These are phyloP conservation scores for Euborellia annulipes DNA, from an alignment of 1,140 invertebrate species.

Conservation along the genomic window DNA sequence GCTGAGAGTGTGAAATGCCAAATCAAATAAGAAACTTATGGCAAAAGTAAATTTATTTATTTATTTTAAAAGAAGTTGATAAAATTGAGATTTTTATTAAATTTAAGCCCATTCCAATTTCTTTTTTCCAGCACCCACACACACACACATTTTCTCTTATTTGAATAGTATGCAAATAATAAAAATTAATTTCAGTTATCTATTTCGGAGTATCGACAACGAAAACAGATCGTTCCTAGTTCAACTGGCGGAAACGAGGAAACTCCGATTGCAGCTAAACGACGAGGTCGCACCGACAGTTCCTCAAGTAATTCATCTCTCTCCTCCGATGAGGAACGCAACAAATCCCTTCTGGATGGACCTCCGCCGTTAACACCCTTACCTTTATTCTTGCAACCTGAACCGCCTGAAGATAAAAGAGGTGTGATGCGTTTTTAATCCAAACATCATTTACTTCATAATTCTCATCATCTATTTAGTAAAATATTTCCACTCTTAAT, in stretches of 20 bases:
- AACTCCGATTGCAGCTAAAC: neutral
- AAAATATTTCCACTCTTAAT: too few species aligned
- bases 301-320: slow-evolving; percentile 25
- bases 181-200: slow-evolving; percentile 35
- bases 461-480: too few species aligned
- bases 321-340: slow-evolving; percentile 33
- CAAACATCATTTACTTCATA: too few species aligned
- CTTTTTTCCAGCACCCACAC: too few species aligned
- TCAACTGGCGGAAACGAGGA: too few species aligned
- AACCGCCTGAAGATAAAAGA: slow-evolving; percentile 28
- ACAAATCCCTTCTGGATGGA: slow-evolving; percentile 22
- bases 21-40: too few species aligned
- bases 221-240: slow-evolving; percentile 31
- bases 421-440: slow-evolving; percentile 15
- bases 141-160: too few species aligned
- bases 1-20: too few species aligned
- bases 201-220: slow-evolving; percentile 51
- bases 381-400: slow-evolving; percentile 24
- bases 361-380: slow-evolving; percentile 24
- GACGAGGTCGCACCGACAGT: neutral
- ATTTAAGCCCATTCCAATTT: too few species aligned
- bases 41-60: too few species aligned
- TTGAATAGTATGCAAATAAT: slow-evolving; percentile 8
- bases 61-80: too few species aligned
- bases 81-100: too few species aligned